Evolutionary conservation across 2,888 invertebrate genomes (phyloP).

Genomic region (Aleiodes testaceus): DNA sequence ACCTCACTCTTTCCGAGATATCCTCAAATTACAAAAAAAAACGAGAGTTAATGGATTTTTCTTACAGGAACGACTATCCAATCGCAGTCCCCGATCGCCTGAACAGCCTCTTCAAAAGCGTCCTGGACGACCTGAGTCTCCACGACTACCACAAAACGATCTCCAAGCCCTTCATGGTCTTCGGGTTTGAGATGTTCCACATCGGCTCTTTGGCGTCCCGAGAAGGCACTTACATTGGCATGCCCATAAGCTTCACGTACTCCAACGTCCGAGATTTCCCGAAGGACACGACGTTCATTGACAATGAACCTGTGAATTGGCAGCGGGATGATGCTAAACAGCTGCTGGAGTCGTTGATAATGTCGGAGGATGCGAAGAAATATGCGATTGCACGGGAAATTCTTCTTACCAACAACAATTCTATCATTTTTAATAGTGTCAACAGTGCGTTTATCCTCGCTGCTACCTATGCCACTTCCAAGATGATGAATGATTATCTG

Average conservation of each 20-base stretch:
- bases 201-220: slow-evolving; percentile 76
- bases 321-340: slow-evolving; percentile 77
- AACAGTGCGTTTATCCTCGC: slow-evolving; percentile 51
- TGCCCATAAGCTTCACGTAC: slow-evolving; percentile 83
- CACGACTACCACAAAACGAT: slow-evolving; percentile 73
- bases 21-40: no score
- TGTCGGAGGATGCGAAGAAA: slow-evolving; percentile 86
- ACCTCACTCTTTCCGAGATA: no score
- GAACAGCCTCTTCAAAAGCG: slow-evolving; percentile 75
- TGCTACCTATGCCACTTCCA: background rate
- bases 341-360: slow-evolving; percentile 79
- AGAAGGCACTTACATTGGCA: slow-evolving; percentile 81
- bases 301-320: slow-evolving; percentile 80
- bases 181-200: slow-evolving; percentile 83
- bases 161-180: slow-evolving; percentile 80
- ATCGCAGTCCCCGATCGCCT: slow-evolving; percentile 76
- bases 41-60: no score
- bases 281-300: slow-evolving; percentile 76
- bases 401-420: slow-evolving; percentile 77
- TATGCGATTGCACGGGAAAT: slow-evolving; percentile 88
- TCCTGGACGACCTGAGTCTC: slow-evolving; percentile 78
- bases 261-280: slow-evolving; percentile 76
- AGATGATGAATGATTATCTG: slow-evolving; percentile 74
- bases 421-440: slow-evolving; percentile 75
- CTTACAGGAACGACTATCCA: slow-evolving; percentile 77